Evolutionary conservation across 2,888 invertebrate species (phyloP), one percentile per base, ranked within the genome.

Genomic region (Thera britannica): DNA sequence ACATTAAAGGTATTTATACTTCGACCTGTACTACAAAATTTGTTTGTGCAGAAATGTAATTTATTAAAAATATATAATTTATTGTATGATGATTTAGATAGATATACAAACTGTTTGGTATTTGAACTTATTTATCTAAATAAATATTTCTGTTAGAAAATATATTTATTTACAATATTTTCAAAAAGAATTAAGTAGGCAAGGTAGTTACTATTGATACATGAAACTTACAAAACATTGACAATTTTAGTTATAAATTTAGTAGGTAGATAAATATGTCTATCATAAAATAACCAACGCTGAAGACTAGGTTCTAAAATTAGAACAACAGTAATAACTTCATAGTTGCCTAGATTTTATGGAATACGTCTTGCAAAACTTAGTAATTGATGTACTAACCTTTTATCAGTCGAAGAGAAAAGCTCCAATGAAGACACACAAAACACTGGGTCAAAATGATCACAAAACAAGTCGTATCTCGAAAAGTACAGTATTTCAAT

Each of bases 401-500:
- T 90, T 87, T 74, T 78, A 77, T 64, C 71, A 72, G 72, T 81
- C 76, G 76, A 77, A 65, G 75, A 75, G 62, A 68, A 74, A 77
- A 80, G 36, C 82, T 81, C 75, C 72, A 58, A 77, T 70, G 71
- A 81, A 81, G 77, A 83, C 85, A 82, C 82, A 84, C 81, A 82
- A 81, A 85, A 79, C 85, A 80, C 78, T 71, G 76, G 75, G 75
- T 75, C 75, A 77, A 80, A 86, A 52, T 80, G 76, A 77, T 74
- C 86, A 86, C 84, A 84, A 86, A 86, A 89, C 89, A 86, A 82
- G 83, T 83, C 84, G 80, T 79, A 74, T 75, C 68, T 72, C 79
- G 74, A 82, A 84, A 87, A 86, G 86, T 88, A 84, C 81, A 77
- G 83, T 87, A 84, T 79, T 78, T 69, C 67, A 74, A 76, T 72